These are phyloP conservation scores for Drosophila kohkoa DNA, from an alignment of 1,140 invertebrate genomes.

Conservation along the genomic window DNA sequence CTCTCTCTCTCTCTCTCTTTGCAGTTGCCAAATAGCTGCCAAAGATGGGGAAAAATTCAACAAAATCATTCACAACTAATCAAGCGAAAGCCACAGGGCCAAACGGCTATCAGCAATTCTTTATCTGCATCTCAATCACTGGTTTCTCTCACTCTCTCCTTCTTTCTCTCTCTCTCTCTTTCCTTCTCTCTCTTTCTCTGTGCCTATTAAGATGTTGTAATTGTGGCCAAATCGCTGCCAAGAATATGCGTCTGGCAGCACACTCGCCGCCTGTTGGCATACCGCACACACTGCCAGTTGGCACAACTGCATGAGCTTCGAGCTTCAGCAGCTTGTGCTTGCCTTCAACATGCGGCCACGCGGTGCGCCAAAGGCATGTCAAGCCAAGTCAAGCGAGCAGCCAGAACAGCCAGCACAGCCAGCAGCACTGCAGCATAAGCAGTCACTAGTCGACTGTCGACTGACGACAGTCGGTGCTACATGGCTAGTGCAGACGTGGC, in stretches of 20 bases:
- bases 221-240: slow-evolving; percentile 73
- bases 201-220: slow-evolving; percentile 75
- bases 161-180: background rate
- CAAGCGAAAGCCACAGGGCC: slow-evolving; percentile 45
- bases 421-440: background rate
- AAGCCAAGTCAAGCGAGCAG: slow-evolving; percentile 56
- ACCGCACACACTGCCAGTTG: background rate
- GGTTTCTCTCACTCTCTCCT: background rate
- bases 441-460: too few relatives aligned
- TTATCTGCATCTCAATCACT: background rate
- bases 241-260: slow-evolving; percentile 56
- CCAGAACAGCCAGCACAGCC: slow-evolving; percentile 9
- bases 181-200: slow-evolving; percentile 1
- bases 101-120: slow-evolving; percentile 19
- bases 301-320: background rate
- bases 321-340: background rate
- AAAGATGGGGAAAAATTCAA: slow-evolving; percentile 20
- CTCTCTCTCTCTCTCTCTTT: background rate
- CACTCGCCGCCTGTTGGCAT: background rate
- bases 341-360: slow-evolving; percentile 65
- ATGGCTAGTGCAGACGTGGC: background rate
- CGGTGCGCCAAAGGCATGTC: slow-evolving; percentile 75
- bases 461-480: background rate
- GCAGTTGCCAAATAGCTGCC: slow-evolving; percentile 33
- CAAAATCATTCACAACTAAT: slow-evolving; percentile 70